phyloP scores from a whole-genome alignment of 2,797 vertebrate genomes.

The Onychomys torridus region DNA sequence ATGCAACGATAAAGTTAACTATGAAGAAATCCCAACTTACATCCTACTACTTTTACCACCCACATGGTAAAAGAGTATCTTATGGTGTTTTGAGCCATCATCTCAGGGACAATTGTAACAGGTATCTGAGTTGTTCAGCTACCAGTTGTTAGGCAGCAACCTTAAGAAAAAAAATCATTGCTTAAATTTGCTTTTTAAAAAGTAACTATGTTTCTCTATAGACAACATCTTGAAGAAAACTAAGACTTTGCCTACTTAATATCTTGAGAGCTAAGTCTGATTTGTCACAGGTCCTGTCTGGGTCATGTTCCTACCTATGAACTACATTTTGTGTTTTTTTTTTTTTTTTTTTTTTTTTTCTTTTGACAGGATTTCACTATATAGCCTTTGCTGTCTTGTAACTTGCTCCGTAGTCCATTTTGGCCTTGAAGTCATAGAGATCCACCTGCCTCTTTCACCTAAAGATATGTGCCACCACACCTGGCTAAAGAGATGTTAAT shows the following conservation, averaged over 20 bases:
- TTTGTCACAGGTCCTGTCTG: neutral
- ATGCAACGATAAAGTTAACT: neutral
- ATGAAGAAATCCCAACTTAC: slow-evolving; percentile 15
- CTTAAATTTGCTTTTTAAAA: slow-evolving; percentile 53
- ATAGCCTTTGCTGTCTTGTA: neutral
- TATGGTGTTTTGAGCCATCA: neutral
- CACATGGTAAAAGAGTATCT: slow-evolving; percentile 17
- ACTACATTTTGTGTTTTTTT: neutral
- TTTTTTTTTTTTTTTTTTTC: neutral
- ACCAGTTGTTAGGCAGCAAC: neutral
- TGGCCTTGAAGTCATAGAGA: neutral
- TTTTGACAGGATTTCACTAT: neutral
- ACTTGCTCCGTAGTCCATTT: neutral
- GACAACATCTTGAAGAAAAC: slow-evolving; percentile 41
- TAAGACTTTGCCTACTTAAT: neutral
- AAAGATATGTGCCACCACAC: neutral
- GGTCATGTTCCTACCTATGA: neutral
- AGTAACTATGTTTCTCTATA: slow-evolving; percentile 41
- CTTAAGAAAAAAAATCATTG: neutral
- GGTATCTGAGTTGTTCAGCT: slow-evolving; percentile 43
- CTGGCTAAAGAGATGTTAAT: neutral
- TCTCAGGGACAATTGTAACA: neutral
- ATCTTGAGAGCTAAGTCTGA: slow-evolving; percentile 28
- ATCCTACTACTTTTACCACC: neutral
- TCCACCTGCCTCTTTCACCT: neutral